Percentiles rank a stretch among this genome's conserved stretches.
Evolutionary conservation across 1,140 invertebrate species (phyloP).

Genomic region (Helicorthomorpha holstii): DNA sequence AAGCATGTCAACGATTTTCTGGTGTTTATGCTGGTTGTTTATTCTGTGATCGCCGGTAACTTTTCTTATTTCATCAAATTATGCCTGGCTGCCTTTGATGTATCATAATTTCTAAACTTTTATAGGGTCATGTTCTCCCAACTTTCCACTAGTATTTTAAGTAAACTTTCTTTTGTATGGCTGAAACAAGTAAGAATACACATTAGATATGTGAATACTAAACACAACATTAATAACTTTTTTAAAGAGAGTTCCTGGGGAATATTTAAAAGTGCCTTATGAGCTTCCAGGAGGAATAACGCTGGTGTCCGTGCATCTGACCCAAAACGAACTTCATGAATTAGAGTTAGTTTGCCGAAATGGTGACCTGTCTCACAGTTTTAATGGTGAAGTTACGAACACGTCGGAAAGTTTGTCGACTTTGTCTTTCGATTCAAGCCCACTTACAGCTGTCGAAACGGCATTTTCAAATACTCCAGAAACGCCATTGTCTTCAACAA

Average conservation of each 20-base stretch:
- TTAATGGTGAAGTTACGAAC: neutral
- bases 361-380: neutral
- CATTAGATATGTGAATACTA: neutral
- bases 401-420: too few species aligned
- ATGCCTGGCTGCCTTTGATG: too few species aligned
- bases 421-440: too few species aligned
- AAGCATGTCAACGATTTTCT: neutral
- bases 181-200: neutral
- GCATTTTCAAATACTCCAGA: neutral
- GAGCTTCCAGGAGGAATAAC: neutral
- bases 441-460: neutral
- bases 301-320: neutral
- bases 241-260: neutral
- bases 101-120: neutral
- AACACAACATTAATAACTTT: neutral
- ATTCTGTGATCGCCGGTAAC: neutral
- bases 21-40: neutral
- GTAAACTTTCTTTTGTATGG: neutral
- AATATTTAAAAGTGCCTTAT: neutral
- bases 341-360: neutral
- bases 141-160: neutral
- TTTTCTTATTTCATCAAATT: neutral
- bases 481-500: neutral
- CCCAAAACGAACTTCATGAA: neutral
- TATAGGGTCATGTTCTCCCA: neutral